phyloP scores from a whole-genome alignment of 1,140 invertebrate species.

The Drosophila suzukii region DNA sequence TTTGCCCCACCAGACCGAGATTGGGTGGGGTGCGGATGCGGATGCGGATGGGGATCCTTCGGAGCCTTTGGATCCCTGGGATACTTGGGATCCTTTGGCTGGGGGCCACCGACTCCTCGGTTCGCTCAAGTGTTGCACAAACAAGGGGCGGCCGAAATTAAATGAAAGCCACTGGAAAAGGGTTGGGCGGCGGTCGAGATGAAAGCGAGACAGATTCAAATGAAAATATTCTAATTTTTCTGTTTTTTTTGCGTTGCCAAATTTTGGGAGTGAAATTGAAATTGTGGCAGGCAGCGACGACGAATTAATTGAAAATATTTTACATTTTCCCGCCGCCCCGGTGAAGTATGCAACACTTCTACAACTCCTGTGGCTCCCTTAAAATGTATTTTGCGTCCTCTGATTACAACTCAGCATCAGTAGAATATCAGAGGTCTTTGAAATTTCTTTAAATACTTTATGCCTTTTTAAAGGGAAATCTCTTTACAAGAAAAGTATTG shows the following conservation, averaged over 20 bases:
- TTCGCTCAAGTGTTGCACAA: constrained; percentile 72
- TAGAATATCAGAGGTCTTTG: too few relatives aligned
- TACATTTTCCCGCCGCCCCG: constrained; percentile 58
- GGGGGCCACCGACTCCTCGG: constrained; percentile 14
- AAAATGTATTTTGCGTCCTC: not conserved
- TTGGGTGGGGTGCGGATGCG: not conserved
- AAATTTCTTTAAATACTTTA: too few relatives aligned
- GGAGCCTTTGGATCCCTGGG: not conserved
- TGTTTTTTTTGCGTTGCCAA: constrained; percentile 7
- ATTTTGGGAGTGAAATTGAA: constrained; percentile 66
- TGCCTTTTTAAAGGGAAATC: too few relatives aligned
- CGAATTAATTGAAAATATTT: constrained; percentile 82
- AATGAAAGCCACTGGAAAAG: constrained; percentile 67
- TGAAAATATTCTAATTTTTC: constrained; percentile 61
- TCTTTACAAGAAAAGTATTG: too few relatives aligned
- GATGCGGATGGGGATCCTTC: too few relatives aligned
- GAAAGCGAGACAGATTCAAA: constrained; percentile 52
- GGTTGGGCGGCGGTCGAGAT: constrained; percentile 41
- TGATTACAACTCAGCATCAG: not conserved
- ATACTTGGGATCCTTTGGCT: constrained; percentile 6
- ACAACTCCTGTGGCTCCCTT: not conserved
- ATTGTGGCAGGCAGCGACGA: constrained; percentile 38
- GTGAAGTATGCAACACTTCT: constrained; percentile 47
- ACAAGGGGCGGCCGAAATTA: constrained; percentile 71
- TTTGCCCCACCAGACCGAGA: constrained; percentile 35